Base-by-base conservation (phyloP, 2,888 invertebrate genomes). In the Cabera pusaria region DNA sequence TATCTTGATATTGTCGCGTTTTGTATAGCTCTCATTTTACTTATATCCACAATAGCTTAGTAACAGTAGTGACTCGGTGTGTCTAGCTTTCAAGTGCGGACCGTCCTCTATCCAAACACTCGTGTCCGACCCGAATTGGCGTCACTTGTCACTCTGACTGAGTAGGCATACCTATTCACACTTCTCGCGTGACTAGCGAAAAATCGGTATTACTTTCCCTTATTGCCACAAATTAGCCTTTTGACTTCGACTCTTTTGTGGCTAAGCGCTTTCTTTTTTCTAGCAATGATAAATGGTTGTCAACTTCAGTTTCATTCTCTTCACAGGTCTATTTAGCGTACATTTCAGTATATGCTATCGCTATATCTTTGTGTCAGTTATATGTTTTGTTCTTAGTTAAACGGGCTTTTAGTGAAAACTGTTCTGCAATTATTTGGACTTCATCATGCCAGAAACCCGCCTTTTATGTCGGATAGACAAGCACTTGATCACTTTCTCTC, bases 71-170 rank as follows among this genome's bases (percentile, higher is more conserved):
- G n/a, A n/a, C n/a, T n/a, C n/a, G n/a, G n/a, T 17, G 31, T 24
- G 24, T 39, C 38, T 43, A 27, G 33, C 26, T 36, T 29, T 29
- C 21, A 17, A 45, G 44, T 49, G 33, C 48, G 49, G 39, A 41
- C n/a, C 50, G 49, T 50, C 55, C 58, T 50, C 59, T 65, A 62
- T 52, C 59, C 67, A 79, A 80, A 80, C 76, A 75, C 72, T 74
- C 61, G 46, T 53, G 54, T 51, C 56, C 67, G 64, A 64, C 70
- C 73, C 56, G 71, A 73, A 80, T 78, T 72, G 65, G 67, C 71
- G 54, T 72, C 70, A 66, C 72, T 73, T 73, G 75, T 77, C 75
- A 69, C 66, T 37, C 26, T 16, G 22, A 18, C 41, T 12, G 62
- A 46, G 44, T 45, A 38, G 26, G 56, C 53, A 34, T 31, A 55